Evolutionary conservation across 2,888 invertebrate genomes (phyloP), one percentile per base, ranked within the genome.

Genomic region (Aphodius granarius): DNA sequence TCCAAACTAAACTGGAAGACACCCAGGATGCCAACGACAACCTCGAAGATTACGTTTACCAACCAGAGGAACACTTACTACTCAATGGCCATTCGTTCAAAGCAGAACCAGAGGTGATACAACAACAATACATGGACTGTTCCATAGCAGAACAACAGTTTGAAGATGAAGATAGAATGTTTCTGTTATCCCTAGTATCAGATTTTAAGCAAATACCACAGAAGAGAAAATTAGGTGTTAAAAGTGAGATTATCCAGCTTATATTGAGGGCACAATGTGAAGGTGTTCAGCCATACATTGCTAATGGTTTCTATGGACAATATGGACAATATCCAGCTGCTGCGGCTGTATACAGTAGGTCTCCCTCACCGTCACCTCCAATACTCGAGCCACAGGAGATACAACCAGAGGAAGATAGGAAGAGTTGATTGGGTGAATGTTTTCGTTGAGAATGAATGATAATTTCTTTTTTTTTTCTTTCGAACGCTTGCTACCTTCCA

Each of bases 131-230:
- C 13, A 43, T 43, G 43, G 43, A 43, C 43, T 43, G 43, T 43
- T 2, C 43, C 43, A 43, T 43, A 9, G 43, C 43, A 1, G 68
- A 68, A 20, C 68, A 68, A 68, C 68, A 68, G 2, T 68, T 21
- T 22, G 68, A 68, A 68, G 68, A 68, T 2, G 68, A 68, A n/a
- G 68, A 68, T 20, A 19, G 68, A 20, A 68, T 68, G 68, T 68
- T 68, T 19, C 68, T 68, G 20, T 20, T 68, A 20, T 68, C 68
- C 5, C 20, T 68, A 68, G 22, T 68, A 9, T 68, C 68, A 20
- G 68, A 68, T 22, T 68, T 68, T 21, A 68, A 68, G 22, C 68
- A 68, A 68, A 68, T 68, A 16, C 68, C 68, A 16, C 68, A 68
- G 22, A 68, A 68, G n/a, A 20, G 68, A 20, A 68, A 68, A 68